These are phyloP conservation scores for Dicrostonyx torquatus DNA, from an alignment of 2,797 vertebrate species.

Conservation along the genomic window DNA sequence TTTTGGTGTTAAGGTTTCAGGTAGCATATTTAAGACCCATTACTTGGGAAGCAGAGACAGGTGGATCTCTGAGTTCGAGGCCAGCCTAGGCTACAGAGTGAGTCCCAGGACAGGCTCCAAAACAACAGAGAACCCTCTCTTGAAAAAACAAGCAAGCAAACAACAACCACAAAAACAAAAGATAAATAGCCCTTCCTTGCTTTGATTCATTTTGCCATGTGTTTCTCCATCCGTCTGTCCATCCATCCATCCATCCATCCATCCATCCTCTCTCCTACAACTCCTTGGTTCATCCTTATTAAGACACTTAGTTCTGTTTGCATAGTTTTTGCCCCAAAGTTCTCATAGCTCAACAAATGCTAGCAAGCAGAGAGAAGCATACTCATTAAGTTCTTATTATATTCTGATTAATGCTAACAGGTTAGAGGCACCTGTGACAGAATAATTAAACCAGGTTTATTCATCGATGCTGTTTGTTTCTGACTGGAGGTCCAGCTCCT, in stretches of 20 bases:
- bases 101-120: no score
- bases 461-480: neutral
- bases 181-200: neutral
- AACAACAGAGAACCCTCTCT: no score
- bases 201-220: neutral
- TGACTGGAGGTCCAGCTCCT: neutral
- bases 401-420: neutral
- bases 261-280: neutral
- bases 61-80: no score
- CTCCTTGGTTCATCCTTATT: neutral
- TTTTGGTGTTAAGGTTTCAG: slow-evolving; percentile 48
- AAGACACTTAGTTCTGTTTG: neutral
- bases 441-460: neutral
- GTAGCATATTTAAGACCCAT: slow-evolving; percentile 11
- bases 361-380: neutral
- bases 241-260: neutral
- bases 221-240: neutral
- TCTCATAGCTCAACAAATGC: slow-evolving; percentile 30
- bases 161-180: neutral
- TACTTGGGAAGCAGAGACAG: no score
- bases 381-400: slow-evolving; percentile 14
- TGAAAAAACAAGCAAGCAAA: no score
- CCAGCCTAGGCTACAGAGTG: no score
- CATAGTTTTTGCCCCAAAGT: neutral
- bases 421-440: neutral